phyloP scores from a whole-genome alignment of 2,113 vertebrate species.

The Anarrhichthys ocellatus region DNA sequence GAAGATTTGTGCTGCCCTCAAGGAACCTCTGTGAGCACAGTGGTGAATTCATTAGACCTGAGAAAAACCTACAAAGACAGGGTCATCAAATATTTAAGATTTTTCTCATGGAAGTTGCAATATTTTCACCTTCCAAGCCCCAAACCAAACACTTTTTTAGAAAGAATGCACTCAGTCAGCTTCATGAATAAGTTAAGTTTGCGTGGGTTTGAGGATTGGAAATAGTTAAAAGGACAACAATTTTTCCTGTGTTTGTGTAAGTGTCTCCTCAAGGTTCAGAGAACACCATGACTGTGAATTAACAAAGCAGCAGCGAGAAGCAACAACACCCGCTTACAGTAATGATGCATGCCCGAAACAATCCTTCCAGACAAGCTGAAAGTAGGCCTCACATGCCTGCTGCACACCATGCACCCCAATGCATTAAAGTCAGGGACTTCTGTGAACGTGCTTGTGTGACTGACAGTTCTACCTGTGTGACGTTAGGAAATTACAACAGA shows the following conservation, averaged over 20 bases:
- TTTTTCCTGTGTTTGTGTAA: conserved; percentile 14
- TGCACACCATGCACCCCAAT: conserved; percentile 12
- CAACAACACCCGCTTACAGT: conserved; percentile 64
- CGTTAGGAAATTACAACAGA: conserved; percentile 29
- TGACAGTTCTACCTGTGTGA: conserved; percentile 27
- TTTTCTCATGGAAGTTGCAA: conserved; percentile 32
- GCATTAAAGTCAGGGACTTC: conserved; percentile 22
- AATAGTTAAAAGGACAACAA: conserved; percentile 17
- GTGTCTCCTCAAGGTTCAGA: conserved; percentile 11
- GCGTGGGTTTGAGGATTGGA: conserved; percentile 22
- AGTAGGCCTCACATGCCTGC: conserved; percentile 28
- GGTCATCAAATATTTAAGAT: conserved; percentile 55
- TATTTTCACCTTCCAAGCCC: conserved; percentile 50
- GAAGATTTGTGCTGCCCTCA: conserved; percentile 35
- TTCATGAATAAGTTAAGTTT: conserved; percentile 53
- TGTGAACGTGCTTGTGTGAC: conserved; percentile 8
- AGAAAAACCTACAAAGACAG: conserved; percentile 14
- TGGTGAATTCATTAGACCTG: conserved; percentile 35
- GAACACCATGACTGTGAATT: conserved; percentile 45
- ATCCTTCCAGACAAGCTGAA: conserved; percentile 41
- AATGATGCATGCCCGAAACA: conserved; percentile 50
- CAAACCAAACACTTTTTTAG: conserved; percentile 48
- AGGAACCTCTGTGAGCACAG: background rate
- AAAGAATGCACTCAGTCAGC: conserved; percentile 42
- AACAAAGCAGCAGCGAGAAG: conserved; percentile 46